Conservation (phyloP, 2,888 invertebrate genomes). For the Leptinotarsa rubiginosa region DNA sequence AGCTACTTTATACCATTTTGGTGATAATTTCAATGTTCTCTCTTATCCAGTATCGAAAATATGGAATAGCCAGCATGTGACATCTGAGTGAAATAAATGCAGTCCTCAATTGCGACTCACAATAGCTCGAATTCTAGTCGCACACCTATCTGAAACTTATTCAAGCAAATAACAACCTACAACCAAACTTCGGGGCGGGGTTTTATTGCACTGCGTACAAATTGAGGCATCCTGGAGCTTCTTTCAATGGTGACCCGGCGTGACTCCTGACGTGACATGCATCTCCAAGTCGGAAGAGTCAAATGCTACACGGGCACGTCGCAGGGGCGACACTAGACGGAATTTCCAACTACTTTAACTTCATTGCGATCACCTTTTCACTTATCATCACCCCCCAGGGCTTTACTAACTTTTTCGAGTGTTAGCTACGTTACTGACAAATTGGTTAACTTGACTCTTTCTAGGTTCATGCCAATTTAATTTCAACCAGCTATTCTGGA, state of each 20-base stretch:
- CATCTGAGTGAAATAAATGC: too few relatives aligned
- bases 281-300: conserved; percentile 49
- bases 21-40: too few relatives aligned
- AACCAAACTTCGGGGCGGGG: conserved; percentile 32
- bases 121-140: not conserved
- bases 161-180: conserved; percentile 4
- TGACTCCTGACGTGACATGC: conserved; percentile 62
- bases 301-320: conserved; percentile 48
- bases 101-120: not conserved
- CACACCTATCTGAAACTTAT: conserved; percentile 15
- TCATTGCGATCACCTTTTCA: conserved; percentile 58
- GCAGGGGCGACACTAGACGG: conserved; percentile 44
- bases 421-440: conserved; percentile 39
- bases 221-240: conserved; percentile 63
- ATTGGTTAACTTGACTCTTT: conserved; percentile 1
- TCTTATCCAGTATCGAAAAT: too few relatives aligned
- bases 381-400: conserved; percentile 53
- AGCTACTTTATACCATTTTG: too few relatives aligned
- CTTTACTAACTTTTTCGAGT: conserved; percentile 49
- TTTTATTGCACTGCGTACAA: conserved; percentile 60
- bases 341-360: conserved; percentile 56
- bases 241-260: conserved; percentile 61
- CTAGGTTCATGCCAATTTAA: conserved; percentile 12
- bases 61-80: too few relatives aligned
- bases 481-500: not conserved